These are phyloP conservation scores for Gobionotothen gibberifrons DNA, from an alignment of 2,797 vertebrate species.

Conservation along the genomic window DNA sequence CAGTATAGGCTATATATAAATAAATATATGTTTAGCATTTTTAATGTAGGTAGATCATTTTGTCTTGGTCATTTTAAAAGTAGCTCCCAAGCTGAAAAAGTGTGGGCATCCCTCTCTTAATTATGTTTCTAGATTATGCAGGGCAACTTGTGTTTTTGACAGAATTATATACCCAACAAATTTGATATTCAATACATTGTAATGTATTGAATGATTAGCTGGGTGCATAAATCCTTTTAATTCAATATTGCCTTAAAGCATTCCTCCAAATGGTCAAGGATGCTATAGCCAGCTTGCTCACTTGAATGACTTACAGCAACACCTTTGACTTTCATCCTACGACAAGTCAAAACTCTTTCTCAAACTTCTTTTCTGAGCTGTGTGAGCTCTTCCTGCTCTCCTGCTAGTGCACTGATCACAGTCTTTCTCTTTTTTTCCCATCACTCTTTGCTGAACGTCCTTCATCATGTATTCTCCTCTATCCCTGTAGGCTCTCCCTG, in stretches of 20 bases:
- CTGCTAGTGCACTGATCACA: background rate
- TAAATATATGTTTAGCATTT: too few species aligned
- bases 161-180: background rate
- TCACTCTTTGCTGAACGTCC: background rate
- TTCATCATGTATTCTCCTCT: background rate
- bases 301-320: background rate
- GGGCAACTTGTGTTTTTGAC: background rate
- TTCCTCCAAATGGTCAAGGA: too few species aligned
- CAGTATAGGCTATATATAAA: too few species aligned
- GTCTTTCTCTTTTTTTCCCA: background rate
- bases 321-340: background rate
- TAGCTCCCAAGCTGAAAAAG: too few species aligned
- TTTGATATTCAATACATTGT: background rate
- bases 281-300: background rate
- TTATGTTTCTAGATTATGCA: background rate
- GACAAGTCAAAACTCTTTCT: too few species aligned
- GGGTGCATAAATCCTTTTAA: background rate
- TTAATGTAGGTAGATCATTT: too few species aligned
- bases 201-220: background rate
- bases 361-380: background rate
- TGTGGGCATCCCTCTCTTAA: background rate
- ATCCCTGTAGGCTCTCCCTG: constrained; percentile 50
- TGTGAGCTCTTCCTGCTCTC: too few species aligned
- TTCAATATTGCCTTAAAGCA: too few species aligned
- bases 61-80: too few species aligned